Conservation (phyloP, 2,888 invertebrate genomes). For the Heliconius charithonia region DNA sequence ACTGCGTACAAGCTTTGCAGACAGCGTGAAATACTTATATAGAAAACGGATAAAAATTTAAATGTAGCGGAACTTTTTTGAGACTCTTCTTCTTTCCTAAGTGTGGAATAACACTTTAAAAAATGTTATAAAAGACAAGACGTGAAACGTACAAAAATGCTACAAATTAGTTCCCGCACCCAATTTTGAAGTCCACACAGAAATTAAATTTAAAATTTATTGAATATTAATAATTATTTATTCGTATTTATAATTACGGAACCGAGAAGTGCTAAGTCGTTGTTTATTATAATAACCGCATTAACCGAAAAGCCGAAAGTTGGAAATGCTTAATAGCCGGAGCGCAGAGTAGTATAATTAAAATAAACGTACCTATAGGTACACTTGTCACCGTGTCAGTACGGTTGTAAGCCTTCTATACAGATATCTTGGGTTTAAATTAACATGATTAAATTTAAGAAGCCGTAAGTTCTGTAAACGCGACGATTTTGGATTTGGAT, state of each 20-base stretch:
- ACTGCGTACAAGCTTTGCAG: too few relatives aligned
- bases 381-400: not conserved
- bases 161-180: not conserved
- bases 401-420: not conserved
- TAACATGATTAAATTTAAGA: too few relatives aligned
- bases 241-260: not conserved
- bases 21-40: too few relatives aligned
- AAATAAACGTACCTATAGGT: not conserved
- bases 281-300: constrained; percentile 10
- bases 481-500: not conserved
- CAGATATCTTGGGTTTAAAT: not conserved
- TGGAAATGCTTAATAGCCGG: constrained; percentile 3
- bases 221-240: not conserved
- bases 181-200: not conserved
- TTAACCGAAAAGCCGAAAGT: constrained; percentile 1
- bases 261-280: not conserved
- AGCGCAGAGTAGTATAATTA: not conserved
- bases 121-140: too few relatives aligned
- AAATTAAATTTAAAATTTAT: not conserved
- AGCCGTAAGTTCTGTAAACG: not conserved
- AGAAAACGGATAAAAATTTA: too few relatives aligned
- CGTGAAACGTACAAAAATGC: too few relatives aligned
- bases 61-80: too few relatives aligned
- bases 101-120: too few relatives aligned
- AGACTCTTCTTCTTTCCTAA: too few relatives aligned